phyloP scores from a whole-genome alignment of 1,140 invertebrate species.

The Bombus pascuorum region DNA sequence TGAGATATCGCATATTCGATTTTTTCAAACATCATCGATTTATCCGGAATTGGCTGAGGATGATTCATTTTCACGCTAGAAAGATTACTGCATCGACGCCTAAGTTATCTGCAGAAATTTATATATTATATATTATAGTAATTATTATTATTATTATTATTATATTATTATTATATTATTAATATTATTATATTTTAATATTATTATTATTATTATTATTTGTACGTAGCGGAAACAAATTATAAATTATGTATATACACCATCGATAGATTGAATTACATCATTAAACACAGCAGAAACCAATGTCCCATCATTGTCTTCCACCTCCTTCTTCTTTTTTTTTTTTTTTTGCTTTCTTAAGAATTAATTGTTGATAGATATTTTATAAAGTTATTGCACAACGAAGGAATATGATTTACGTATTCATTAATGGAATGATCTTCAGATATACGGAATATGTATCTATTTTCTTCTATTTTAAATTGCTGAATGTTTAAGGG shows the following conservation, averaged over 20 bases:
- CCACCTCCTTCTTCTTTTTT: no score
- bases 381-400: no score
- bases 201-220: conserved; percentile 68
- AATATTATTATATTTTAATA: conserved; percentile 59
- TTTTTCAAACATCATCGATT: background rate
- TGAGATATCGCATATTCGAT: background rate
- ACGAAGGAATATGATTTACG: background rate
- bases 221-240: conserved; percentile 74
- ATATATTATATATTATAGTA: conserved; percentile 68
- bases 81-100: conserved; percentile 30
- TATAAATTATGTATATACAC: conserved; percentile 78
- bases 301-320: conserved; percentile 24
- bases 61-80: conserved; percentile 39
- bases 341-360: no score
- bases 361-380: background rate
- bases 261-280: conserved; percentile 72
- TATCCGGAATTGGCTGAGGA: background rate
- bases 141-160: conserved; percentile 64
- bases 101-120: conserved; percentile 66
- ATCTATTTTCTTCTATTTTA: background rate
- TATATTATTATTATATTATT: conserved; percentile 66
- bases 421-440: background rate
- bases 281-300: conserved; percentile 58
- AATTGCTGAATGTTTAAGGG: background rate
- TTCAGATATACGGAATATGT: background rate